Base-by-base conservation (phyloP, 1,140 invertebrate genomes). In the Sinella curviseta region DNA sequence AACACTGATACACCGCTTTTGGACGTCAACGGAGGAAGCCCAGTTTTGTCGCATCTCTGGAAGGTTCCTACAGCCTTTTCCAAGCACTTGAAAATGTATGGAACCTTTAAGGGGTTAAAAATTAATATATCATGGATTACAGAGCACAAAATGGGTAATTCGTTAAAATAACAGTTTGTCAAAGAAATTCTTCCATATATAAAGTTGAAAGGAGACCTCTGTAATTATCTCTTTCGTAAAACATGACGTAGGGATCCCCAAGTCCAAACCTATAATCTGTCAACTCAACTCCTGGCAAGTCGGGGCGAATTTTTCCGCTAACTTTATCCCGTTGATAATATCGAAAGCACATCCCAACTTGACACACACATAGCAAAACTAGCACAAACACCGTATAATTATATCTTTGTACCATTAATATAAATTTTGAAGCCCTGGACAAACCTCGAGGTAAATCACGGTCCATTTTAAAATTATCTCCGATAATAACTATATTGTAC, bases 1-100 rank as follows among this genome's bases (percentile, higher is more conserved):
- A 35, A 82, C 39, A 20, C 36, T 55, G 1, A 82, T 67, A 55
- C 81, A 82, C 3, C 78, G 36, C 12, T 70, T n/a, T 26, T 82
- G 78, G 20, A 76, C 36, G 28, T 77, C 78, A 3, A 82, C 57
- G 3, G 81, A 82, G 4, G 78, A 79, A 30, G 81, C 81, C 81
- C 81, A 79, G 48, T 79, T 79, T 33, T 54, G 20, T 31, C 54
- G 60, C 28, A 26, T 48, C 8, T 31, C 30, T 12, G 78, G 81
- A n/a, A 82, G 16, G 35, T 82, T 79, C 1, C 33, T 54, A 33
- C 81, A 82, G 14, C 77, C 34, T 28, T 67, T 78, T 2, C 73
- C 33, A 26, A 82, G 48, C 1, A 33, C 54, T 60, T 79, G 75
- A 75, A 65, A 67, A 24, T 82, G 60, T 26, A 79, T 34, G 28